Percentiles rank a stretch among this genome's conserved stretches.
Evolutionary conservation across 2,113 vertebrate genomes (phyloP).

Genomic region (Pseudonaja textilis): DNA sequence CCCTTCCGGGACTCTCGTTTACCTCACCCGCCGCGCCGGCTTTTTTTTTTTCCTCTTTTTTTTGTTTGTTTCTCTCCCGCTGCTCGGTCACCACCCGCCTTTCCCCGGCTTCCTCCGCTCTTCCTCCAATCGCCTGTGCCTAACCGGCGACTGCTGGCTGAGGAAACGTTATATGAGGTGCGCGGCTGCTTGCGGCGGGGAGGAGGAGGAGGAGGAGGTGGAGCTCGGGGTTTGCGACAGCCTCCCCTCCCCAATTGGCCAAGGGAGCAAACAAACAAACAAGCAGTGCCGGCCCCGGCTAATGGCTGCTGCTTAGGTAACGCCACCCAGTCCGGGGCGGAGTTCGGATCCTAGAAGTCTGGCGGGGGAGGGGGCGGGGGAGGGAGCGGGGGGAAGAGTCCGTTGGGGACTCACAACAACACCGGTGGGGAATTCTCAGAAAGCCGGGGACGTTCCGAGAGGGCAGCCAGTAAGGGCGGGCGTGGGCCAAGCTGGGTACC

Average conservation of each 20-base stretch:
- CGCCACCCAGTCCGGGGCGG: not conserved
- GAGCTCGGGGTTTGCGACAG: not conserved
- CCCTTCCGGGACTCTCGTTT: not conserved
- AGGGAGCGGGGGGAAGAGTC: rapidly evolving
- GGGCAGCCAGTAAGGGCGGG: not conserved
- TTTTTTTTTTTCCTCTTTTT: no score
- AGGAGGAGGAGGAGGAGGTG: not conserved
- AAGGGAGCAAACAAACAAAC: not conserved
- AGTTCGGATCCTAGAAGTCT: not conserved
- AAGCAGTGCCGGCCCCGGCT: not conserved
- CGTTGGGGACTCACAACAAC: not conserved
- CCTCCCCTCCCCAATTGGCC: not conserved
- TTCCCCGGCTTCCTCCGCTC: not conserved
- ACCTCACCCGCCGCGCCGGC: not conserved
- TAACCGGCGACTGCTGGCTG: not conserved
- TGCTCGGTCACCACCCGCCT: not conserved
- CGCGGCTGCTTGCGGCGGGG: no score
- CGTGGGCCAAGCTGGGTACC: not conserved
- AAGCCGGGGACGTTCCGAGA: not conserved
- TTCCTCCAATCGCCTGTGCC: not conserved
- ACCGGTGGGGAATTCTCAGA: not conserved
- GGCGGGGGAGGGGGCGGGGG: no score
- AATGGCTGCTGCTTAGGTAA: not conserved
- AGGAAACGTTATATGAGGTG: not conserved
- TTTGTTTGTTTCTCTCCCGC: no score